Percentiles rank a stretch among this genome's conserved stretches.
Evolutionary conservation across 1,140 invertebrate species (phyloP).

Genomic region (Procambarus clarkii): DNA sequence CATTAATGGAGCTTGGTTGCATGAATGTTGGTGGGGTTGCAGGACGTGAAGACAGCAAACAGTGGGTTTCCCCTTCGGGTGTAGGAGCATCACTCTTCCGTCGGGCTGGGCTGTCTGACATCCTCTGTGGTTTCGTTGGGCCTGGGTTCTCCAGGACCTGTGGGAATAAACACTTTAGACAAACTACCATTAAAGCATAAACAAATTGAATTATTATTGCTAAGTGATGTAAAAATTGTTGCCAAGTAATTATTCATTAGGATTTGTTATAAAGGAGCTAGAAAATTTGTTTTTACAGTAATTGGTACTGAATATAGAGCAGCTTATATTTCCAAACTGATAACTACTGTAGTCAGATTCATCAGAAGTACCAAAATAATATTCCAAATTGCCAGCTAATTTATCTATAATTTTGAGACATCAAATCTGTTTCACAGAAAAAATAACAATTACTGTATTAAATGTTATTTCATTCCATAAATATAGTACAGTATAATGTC

Average conservation of each 20-base stretch:
- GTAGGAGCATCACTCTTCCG: constrained; percentile 41
- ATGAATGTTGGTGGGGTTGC: constrained; percentile 25
- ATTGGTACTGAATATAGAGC: no score
- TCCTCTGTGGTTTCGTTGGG: constrained; percentile 76
- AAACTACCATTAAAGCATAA: background rate
- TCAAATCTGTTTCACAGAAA: background rate
- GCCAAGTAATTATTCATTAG: background rate
- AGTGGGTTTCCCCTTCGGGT: constrained; percentile 49
- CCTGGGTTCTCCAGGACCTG: constrained; percentile 76
- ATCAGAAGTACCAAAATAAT: no score
- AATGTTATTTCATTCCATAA: background rate
- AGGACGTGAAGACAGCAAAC: constrained; percentile 19
- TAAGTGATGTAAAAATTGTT: background rate
- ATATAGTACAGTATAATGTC: background rate
- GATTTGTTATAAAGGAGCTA: background rate
- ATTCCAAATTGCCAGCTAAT: no score
- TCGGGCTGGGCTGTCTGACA: constrained; percentile 48
- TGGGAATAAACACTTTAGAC: background rate
- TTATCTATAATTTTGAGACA: no score
- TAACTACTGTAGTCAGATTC: no score
- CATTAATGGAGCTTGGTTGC: background rate
- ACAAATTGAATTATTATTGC: background rate
- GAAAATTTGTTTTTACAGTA: background rate
- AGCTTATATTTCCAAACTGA: no score
- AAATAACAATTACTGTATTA: background rate